Evolutionary conservation across 2,888 invertebrate species (phyloP), one percentile per base, ranked within the genome.

Genomic region (Eilema griseolum): DNA sequence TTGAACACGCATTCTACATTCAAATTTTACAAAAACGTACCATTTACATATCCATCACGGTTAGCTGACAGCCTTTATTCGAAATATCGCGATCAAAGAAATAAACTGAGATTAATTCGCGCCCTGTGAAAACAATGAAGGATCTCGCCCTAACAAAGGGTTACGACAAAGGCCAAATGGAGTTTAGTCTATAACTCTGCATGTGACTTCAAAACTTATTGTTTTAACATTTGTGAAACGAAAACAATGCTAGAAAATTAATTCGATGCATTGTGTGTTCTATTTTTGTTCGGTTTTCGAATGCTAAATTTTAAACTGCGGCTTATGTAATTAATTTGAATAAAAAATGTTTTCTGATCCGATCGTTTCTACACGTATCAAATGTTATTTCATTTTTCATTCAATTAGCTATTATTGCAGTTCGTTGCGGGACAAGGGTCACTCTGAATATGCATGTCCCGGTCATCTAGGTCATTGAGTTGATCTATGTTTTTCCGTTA

Each of bases 101-200:
- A 90, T 92, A 91, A 88, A 92, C 90, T 88, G 91, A 94, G 95
- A 95, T 95, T 95, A 95, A 95, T 95, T 94, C 89, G 87, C 91
- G 90, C 91, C 90, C 89, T 87, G 84, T 80, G 86, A 88, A 90
- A 93, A 94, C 94, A 94, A 94, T 91, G 86, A 85, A 84, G 83
- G 83, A 81, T 81, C 82, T 84, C 87, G 85, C 86, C 82, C 85
- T 76, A 85, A 90, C 87, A 92, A 92, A 91, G 92, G 93, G 91
- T 89, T 87, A 83, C 82, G 83, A 90, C 93, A 94, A 94, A 92
- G 89, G 90, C 73, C 76, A 79, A 87, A 85, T 83, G 76, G 86
- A 86, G 88, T 89, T 92, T 89, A 89, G 88, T 91, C 94, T 94
- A 94, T 92, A 92, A 92, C 95, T 93, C 95, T 94, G 95, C 95